Evolutionary conservation across 1,140 invertebrate species (phyloP), one percentile per base, ranked within the genome.

Genomic region (Ptiloglossa arizonensis): DNA sequence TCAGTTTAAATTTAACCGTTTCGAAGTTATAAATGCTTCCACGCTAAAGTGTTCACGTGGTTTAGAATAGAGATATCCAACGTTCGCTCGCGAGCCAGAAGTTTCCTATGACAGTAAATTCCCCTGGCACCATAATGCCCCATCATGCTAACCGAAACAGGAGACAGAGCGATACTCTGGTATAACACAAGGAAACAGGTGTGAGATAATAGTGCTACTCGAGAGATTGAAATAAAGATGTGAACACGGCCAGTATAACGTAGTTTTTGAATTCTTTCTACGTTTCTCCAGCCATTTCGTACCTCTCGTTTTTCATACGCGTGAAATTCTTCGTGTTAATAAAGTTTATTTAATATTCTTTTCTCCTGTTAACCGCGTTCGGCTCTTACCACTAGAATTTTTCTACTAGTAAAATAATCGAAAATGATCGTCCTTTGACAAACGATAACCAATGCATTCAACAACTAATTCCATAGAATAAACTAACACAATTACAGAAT

Each of bases 21-120:
- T 19, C 15, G 17, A 48, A 48, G 46, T 48, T 56, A 22, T 15
- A 56, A 56, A 24, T 27, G 24, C 9, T 56, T 56, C 24, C 24
- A 15, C 11, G 27, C 24, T 27, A 22, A 29, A 27, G 27, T 29
- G 52, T 56, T 56, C 15, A 27, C 24, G 52, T 29, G 52, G 52
- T 56, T 56, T 29, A 27, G 52, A 56, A 56, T 24, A 56, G 52
- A 56, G 52, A 56, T 56, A 56, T 56, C 52, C 52, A 27, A 9
- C 13, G 52, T 29, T 15, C 52, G 24, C 52, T 24, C 52, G 24
- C 13, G 24, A n/a, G 52, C 52, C 24, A 56, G 22, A 56, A 56
- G 27, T 56, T 56, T 56, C 52, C 52, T 56, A 56, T 56, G 52
- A 56, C 52, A 56, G 52, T 56, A 56, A 56, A 56, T 24, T 56